Base-by-base conservation (phyloP, 2,113 vertebrate species). In the Aphelocoma coerulescens region DNA sequence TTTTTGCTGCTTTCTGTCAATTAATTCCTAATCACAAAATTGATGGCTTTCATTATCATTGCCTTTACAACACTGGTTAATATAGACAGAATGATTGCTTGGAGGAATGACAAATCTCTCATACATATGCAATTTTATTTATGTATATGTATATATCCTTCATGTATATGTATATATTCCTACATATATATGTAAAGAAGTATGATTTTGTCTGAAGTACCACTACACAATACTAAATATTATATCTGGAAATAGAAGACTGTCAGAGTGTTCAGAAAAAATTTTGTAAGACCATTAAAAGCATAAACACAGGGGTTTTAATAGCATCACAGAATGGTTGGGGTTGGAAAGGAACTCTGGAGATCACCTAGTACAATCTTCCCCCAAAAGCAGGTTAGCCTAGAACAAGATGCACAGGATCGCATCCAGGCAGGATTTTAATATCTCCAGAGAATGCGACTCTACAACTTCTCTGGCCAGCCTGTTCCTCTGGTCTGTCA, bases 201-300 rank as follows among this genome's bases (percentile, higher is more conserved):
- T 43, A 33, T n/a, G 9, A 0, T 35, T 91, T 57, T 81, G 23
- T 57, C 30, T 43, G 14, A 37, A 11, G 8, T 61, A 51, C 23
- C 6, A 11, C 21, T 28, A 19, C 7, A 6, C 19, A 39, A 48
- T 32, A 48, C 48, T 52, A 63, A 67, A 17, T 26, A 4, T 44
- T 71, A 32, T 13, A 32, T 5, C n/a, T 78, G 44, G 41, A 77
- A 67, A 81, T 4, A 7, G 13, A 81, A 26, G 55, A 49, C 11
- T 24, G 17, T 30, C 33, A 75, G 37, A 68, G 21, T 19, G 32
- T 28, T 39, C 19, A 88, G 30, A 23, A 80, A 75, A 82, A 30
- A 15, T 13, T 8, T 37, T 1, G 0, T 43, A 46, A 46, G 30
- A 51, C 15, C 1, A 3, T 24, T 59, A 65, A 69, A 14, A 66